Evolutionary conservation across 2,113 vertebrate genomes (phyloP), one percentile per base, ranked within the genome.

Genomic region (Phylloscopus whistleri): DNA sequence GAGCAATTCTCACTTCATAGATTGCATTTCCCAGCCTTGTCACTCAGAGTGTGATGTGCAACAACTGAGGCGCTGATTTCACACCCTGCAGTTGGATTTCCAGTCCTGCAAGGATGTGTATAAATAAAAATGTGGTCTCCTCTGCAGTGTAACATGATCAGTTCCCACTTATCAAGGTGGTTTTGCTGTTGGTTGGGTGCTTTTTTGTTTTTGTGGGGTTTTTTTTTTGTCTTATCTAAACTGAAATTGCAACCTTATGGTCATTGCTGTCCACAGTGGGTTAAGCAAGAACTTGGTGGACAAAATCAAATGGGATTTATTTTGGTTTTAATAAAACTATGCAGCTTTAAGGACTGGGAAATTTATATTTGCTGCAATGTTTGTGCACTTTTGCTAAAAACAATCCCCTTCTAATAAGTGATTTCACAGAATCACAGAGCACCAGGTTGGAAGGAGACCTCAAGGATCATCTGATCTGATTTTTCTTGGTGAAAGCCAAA

Each of bases 121-220:
- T 19, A 90, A 94, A 88, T 83, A 73, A 90, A 94, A 85, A 28
- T 30, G 41, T 53, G 59, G 16, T 62, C 93, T 81, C 44, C 49
- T 72, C 51, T 87, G 26, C 41, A 56, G 49, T 3, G 17, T 76
- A 31, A 53, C 16, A 33, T 5, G 2, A 74, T 62, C 44, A 18
- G 23, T 53, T 76, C 59, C 31, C 44, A 19, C 7, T 28, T 24
- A 39, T 21, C 41, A 79, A 52, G 11, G 28, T 41, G 30, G 5
- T 79, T 70, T 26, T 37, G 51, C 46, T 69, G 20, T 6, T 35
- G 28, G 18, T 8, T 53, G 33, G 24, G 7, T 12, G 30, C 7
- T 2, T 11, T 21, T 24, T 6, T 49, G 30, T 88, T 68, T 51
- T 43, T 4, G 4, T 13, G 43, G 6, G 17, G 16, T 44, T 17